A percentile compares a stretch with the other conserved stretches of the same genome.
These are phyloP conservation scores for Leptatherina wallacei DNA, from an alignment of 2,797 vertebrate genomes.

Conservation along the genomic window DNA sequence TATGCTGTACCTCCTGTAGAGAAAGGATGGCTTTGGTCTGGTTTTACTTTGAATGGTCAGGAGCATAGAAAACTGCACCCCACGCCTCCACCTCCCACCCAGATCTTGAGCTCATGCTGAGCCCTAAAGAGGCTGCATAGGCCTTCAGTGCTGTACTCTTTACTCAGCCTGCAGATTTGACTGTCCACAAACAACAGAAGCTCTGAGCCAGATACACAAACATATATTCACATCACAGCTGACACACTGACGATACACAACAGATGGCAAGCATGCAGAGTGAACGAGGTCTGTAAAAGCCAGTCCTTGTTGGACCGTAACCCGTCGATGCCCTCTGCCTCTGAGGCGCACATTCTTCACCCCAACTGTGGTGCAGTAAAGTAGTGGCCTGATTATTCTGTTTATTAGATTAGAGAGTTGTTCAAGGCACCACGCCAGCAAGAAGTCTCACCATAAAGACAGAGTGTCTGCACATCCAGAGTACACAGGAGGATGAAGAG, in stretches of 20 bases:
- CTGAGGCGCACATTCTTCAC: conserved; percentile 39
- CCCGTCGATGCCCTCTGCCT: conserved; percentile 31
- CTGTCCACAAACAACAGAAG: conserved; percentile 49
- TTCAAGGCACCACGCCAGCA: conserved; percentile 46
- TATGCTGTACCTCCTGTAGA: conserved; percentile 38
- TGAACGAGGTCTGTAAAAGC: conserved; percentile 24
- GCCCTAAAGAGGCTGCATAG: conserved; percentile 41
- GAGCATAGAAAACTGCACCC: conserved; percentile 4
- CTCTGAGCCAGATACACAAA: conserved; percentile 43
- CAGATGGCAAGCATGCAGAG: conserved; percentile 30
- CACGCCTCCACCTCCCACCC: conserved; percentile 32
- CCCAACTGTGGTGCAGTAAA: conserved; percentile 19
- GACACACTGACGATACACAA: conserved; percentile 31
- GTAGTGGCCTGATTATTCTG: conserved; percentile 47
- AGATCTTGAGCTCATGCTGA: conserved; percentile 58
- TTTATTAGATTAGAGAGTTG: conserved; percentile 67
- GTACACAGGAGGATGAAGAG: conserved; percentile 24
- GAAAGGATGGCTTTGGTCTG: conserved; percentile 44
- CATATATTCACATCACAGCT: conserved; percentile 33
- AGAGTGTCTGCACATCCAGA: conserved; percentile 41
- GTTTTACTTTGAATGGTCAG: conserved; percentile 49
- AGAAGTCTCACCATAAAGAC: conserved; percentile 49
- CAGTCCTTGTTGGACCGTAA: conserved; percentile 36
- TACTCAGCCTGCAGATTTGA: conserved; percentile 39
- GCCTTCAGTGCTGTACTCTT: conserved; percentile 38